Percentiles rank a stretch among this genome's conserved stretches.
phyloP scores from a whole-genome alignment of 2,113 vertebrate species.

The Cottus gobio region DNA sequence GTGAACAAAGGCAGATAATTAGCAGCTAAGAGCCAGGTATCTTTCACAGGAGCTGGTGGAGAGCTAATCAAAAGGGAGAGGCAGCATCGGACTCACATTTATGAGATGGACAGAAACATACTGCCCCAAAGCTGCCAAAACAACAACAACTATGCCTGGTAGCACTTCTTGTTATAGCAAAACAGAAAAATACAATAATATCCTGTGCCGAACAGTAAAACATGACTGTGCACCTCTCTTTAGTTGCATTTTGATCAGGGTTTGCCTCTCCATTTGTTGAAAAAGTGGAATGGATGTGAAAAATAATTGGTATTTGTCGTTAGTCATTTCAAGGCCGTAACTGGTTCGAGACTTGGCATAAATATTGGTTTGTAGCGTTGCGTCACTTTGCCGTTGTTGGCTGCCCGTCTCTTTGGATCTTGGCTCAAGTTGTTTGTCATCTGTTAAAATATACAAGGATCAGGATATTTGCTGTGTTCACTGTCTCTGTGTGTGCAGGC shows the following conservation, averaged over 20 bases:
- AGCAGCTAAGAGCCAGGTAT: conserved; percentile 4
- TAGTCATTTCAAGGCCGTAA: conserved; percentile 30
- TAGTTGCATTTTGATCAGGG: conserved; percentile 2
- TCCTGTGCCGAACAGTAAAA: not conserved
- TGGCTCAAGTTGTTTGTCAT: conserved; percentile 56
- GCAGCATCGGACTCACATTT: too few species aligned
- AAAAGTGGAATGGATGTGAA: conserved; percentile 6
- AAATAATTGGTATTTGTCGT: not conserved
- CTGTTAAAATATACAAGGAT: conserved; percentile 33
- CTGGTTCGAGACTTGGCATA: conserved; percentile 26
- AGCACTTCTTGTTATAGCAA: too few species aligned
- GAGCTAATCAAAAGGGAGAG: not conserved
- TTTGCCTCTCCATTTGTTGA: not conserved
- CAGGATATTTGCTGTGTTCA: conserved; percentile 56
- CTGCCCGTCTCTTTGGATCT: conserved; percentile 54
- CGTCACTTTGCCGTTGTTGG: conserved; percentile 15
- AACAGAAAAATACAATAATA: not conserved
- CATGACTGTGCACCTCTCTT: not conserved
- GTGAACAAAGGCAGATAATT: not conserved
- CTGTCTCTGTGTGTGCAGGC: conserved; percentile 46
- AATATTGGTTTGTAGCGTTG: conserved; percentile 27
- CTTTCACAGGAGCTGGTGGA: not conserved
- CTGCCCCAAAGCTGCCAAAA: not conserved
- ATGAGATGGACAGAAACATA: not conserved
- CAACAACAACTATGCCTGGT: not conserved